Evolutionary conservation across 2,797 vertebrate species (phyloP).

Genomic region (Amblyraja radiata): DNA sequence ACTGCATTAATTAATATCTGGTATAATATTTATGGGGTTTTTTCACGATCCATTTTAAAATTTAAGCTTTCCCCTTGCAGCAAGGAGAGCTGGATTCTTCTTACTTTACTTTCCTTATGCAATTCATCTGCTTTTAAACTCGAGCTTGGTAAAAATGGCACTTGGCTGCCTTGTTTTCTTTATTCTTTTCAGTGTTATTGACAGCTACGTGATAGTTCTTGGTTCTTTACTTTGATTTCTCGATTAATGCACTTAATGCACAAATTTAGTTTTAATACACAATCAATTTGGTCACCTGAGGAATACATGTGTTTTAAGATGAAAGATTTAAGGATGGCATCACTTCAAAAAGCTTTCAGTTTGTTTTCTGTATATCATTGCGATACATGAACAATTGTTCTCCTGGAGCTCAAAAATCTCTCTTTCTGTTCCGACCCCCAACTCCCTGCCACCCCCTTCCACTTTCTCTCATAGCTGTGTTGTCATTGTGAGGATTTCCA

Average conservation of each 20-base stretch:
- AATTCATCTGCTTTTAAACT: not conserved
- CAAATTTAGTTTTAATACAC: too few species aligned
- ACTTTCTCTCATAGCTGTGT: not conserved
- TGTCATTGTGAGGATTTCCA: not conserved
- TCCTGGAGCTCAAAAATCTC: not conserved
- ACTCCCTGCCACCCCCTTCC: not conserved
- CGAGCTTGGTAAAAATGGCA: not conserved
- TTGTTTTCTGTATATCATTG: not conserved
- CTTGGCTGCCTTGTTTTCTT: not conserved
- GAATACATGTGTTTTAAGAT: not conserved
- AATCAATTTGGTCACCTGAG: not conserved
- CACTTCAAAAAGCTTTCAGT: not conserved
- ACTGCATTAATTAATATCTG: not conserved
- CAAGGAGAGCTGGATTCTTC: not conserved
- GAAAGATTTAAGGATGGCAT: not conserved
- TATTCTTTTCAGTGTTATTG: not conserved
- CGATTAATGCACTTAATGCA: not conserved
- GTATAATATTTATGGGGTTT: not conserved
- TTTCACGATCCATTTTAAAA: not conserved
- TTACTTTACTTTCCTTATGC: not conserved
- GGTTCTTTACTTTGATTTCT: not conserved
- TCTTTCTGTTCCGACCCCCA: too few species aligned
- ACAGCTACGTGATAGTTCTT: not conserved
- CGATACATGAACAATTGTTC: not conserved
- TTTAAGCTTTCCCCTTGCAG: not conserved